Base-by-base conservation (phyloP, 2,797 vertebrate species). In the Myripristis murdjan region DNA sequence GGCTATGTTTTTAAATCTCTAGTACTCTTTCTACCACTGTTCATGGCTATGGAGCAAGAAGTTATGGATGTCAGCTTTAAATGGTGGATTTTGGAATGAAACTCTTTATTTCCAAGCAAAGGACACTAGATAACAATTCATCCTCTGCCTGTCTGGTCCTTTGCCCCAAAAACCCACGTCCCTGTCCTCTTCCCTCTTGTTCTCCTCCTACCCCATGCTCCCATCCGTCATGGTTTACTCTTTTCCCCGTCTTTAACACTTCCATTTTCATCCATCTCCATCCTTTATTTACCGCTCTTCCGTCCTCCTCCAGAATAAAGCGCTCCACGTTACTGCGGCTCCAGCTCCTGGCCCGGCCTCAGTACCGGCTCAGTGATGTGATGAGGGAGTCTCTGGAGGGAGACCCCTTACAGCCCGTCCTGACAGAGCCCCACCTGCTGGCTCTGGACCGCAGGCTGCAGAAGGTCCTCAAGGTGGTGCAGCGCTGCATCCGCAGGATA, bases 381-480 rank as follows among this genome's bases (percentile, higher is more conserved):
- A 98, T 99, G 98, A 93, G 96, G 56, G 97, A 99, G 73, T 98
- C 98, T 0, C 93, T 99, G 47, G 83, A 88, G 6, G 85, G 73
- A 6, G 98, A 99, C 80, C 75, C 35, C 22, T 93, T 99, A 23
- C 76, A 56, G 1, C 96, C 97, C 0, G 51, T 99, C 55, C 94
- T 99, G 77, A 96, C 95, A 0, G 97, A 98, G 48, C 94, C 95
- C 1, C 97, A 99, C 70, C 94, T 99, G 48, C 72, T 91, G 60
- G 98, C 98, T 8, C 87, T 99, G 82, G 97, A 99, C 92, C 95
- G 98, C 0, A 88, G 98, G 64, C 87, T 99, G n/a, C 92, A 89
- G 33, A 93, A 91, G 12, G 20, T 97, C 57, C 94, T 99, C 1
- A 69, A 59, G 8, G 87, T 88, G 0, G 96, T 98, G 72, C 80